Conservation (phyloP, 1,140 invertebrate species). For the Zaprionus gabonicus region DNA sequence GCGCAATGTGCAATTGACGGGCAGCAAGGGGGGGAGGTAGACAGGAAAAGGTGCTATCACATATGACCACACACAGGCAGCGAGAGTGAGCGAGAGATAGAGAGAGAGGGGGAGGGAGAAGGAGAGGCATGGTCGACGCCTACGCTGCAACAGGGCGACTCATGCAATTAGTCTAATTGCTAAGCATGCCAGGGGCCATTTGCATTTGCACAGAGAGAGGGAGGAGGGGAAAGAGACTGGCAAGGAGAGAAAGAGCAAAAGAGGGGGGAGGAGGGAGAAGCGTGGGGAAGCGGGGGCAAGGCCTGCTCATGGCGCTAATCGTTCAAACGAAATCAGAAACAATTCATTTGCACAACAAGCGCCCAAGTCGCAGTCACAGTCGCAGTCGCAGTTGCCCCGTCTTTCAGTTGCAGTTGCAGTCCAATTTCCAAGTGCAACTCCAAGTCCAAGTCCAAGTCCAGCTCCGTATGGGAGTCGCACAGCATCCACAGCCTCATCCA, state of each 20-base stretch:
- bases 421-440: not conserved
- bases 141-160: constrained; percentile 42
- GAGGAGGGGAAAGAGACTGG: not conserved
- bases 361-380: constrained; percentile 35
- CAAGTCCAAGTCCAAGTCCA: constrained; percentile 4
- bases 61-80: not conserved
- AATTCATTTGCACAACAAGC: constrained; percentile 84
- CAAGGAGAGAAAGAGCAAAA: not conserved
- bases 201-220: constrained; percentile 64
- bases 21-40: not conserved
- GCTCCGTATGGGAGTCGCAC: not conserved
- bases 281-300: not conserved
- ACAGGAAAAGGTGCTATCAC: not conserved
- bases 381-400: not conserved
- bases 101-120: not conserved
- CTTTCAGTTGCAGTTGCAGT: not conserved
- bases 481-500: not conserved
- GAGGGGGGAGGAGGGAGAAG: not conserved
- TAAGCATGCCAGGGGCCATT: constrained; percentile 71
- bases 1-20: constrained; percentile 58
- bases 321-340: constrained; percentile 84
- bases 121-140: constrained; percentile 29
- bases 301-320: constrained; percentile 70
- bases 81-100: not conserved
- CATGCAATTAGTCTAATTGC: constrained; percentile 81